A percentile compares a stretch with the other conserved stretches of the same genome.
These are phyloP conservation scores for Hippocampus zosterae DNA, from an alignment of 2,113 vertebrate genomes.

Conservation along the genomic window DNA sequence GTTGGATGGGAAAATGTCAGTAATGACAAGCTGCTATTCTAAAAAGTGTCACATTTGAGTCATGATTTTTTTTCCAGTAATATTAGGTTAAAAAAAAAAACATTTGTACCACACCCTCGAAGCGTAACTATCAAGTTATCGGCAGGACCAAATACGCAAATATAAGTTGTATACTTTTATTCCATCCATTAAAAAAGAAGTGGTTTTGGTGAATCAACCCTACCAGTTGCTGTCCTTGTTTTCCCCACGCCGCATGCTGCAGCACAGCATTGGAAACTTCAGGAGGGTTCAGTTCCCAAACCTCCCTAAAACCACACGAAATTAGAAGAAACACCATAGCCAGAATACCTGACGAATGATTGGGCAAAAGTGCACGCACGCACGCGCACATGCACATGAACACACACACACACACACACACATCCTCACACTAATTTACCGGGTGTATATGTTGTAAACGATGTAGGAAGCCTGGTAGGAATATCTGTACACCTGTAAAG, in stretches of 20 bases:
- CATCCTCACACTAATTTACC: conserved; percentile 51
- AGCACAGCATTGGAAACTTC: conserved; percentile 91
- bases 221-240: conserved; percentile 90
- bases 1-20: neutral
- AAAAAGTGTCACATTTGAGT: neutral
- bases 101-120: no score
- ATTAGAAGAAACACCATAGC: conserved; percentile 1
- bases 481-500: conserved; percentile 83
- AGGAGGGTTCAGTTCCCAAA: conserved; percentile 92
- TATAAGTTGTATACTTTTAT: no score
- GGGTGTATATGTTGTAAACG: conserved; percentile 90
- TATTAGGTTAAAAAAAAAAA: no score
- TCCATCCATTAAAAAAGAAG: conserved; percentile 5
- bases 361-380: neutral
- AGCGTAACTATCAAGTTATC: no score
- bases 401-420: no score
- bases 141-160: no score
- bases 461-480: conserved; percentile 91
- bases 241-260: conserved; percentile 90
- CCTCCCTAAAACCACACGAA: conserved; percentile 79
- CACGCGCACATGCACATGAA: no score
- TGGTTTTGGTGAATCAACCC: conserved; percentile 20
- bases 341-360: neutral
- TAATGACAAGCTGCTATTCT: neutral
- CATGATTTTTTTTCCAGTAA: no score